These are phyloP conservation scores for Corella eumyota DNA, from an alignment of 23 tunicate species.

Conservation along the genomic window DNA sequence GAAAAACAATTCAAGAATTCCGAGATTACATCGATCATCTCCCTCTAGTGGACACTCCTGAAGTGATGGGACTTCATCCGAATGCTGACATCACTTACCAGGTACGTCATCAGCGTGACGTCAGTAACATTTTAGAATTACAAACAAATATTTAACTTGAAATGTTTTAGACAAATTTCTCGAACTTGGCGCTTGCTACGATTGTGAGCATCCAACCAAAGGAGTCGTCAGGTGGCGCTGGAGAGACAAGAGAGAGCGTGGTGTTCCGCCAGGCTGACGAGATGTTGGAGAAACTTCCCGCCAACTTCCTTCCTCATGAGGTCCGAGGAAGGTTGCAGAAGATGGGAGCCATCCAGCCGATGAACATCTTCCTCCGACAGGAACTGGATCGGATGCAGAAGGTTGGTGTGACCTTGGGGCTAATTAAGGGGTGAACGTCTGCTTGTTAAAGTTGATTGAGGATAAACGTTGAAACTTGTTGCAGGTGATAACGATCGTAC, in stretches of 20 bases:
- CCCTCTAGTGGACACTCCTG: slow-evolving; percentile 62
- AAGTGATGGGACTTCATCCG: slow-evolving; percentile 80
- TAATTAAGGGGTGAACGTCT: too few species aligned
- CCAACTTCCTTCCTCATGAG: slow-evolving; percentile 43
- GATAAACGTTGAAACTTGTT: too few species aligned
- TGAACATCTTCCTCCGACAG: slow-evolving; percentile 99
- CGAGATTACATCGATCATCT: slow-evolving; percentile 36
- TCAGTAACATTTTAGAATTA: background rate
- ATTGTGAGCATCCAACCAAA: slow-evolving; percentile 67
- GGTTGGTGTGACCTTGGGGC: too few species aligned
- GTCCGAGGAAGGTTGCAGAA: slow-evolving; percentile 86
- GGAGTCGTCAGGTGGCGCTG: slow-evolving; percentile 57
- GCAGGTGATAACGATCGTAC: slow-evolving; percentile 74
- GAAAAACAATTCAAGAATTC: slow-evolving; percentile 31
- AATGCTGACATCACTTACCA: slow-evolving; percentile 95
- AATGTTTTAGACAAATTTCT: slow-evolving; percentile 34
- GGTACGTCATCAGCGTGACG: slow-evolving; percentile 13
- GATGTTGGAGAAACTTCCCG: slow-evolving; percentile 60
- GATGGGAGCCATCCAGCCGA: slow-evolving; percentile 96
- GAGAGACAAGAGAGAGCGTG: slow-evolving; percentile 53
- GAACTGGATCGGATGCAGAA: slow-evolving; percentile 97
- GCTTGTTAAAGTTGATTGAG: slow-evolving; percentile 55
- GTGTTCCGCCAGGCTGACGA: slow-evolving; percentile 58
- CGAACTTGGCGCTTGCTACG: slow-evolving; percentile 33
- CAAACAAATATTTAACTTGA: too few species aligned